Evolutionary conservation across 2,888 invertebrate genomes (phyloP).

Genomic region (Torymus aiolomorphi): DNA sequence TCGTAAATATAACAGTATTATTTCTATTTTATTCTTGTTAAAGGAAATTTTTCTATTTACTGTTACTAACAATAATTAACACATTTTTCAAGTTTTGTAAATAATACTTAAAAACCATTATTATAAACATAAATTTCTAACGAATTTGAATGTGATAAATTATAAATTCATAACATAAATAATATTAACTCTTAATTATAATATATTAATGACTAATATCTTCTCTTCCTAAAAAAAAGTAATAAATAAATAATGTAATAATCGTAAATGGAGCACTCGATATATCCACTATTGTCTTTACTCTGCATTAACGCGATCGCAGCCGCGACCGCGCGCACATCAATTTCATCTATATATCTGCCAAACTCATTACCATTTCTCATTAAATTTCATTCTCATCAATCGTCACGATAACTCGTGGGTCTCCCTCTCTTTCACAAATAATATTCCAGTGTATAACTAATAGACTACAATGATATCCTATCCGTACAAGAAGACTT

Average conservation of each 20-base stretch:
- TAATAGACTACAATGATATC: background rate
- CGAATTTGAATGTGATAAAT: too few relatives aligned
- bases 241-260: too few relatives aligned
- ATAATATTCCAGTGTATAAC: constrained; percentile 31
- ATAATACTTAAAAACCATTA: background rate
- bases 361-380: constrained; percentile 31
- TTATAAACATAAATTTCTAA: too few relatives aligned
- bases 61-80: background rate
- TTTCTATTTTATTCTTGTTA: background rate
- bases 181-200: background rate
- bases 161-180: too few relatives aligned
- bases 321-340: background rate
- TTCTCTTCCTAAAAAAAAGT: too few relatives aligned
- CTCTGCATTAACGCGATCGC: constrained; percentile 18
- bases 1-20: too few relatives aligned
- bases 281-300: constrained; percentile 26
- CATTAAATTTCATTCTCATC: background rate
- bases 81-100: background rate
- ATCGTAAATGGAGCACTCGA: too few relatives aligned
- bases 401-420: constrained; percentile 8
- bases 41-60: constrained; percentile 5
- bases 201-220: background rate
- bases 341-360: constrained; percentile 25
- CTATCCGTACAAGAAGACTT: constrained; percentile 38
- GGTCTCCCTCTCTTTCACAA: constrained; percentile 20